Percentiles rank a stretch among this genome's conserved stretches.
phyloP scores from a whole-genome alignment of 1,140 invertebrate species.

The Ceratina calcarata region DNA sequence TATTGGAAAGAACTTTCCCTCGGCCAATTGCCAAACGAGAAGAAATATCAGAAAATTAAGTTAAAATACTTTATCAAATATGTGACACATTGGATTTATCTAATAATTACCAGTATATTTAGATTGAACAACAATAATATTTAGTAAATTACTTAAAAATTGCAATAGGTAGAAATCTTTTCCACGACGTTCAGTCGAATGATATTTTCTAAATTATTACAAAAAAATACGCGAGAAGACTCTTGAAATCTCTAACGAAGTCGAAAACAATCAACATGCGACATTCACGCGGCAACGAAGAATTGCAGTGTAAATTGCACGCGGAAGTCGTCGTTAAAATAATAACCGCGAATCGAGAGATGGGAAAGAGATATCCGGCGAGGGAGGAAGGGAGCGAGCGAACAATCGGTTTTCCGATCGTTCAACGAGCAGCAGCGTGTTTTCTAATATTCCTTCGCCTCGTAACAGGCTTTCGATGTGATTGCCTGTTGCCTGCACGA shows the following conservation, averaged over 20 bases:
- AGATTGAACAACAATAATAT: no score
- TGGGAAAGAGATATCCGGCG: background rate
- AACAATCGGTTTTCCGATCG: conserved; percentile 42
- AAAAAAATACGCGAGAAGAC: no score
- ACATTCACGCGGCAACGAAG: background rate
- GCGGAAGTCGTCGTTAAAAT: conserved; percentile 29
- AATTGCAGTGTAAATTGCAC: conserved; percentile 7
- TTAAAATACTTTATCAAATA: no score
- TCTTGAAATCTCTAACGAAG: background rate
- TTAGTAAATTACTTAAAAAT: no score
- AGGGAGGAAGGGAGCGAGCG: background rate
- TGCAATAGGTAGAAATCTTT: no score
- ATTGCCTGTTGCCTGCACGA: conserved; percentile 31
- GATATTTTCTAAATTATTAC: no score
- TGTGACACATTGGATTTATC: no score
- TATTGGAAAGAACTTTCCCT: background rate
- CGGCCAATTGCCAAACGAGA: background rate
- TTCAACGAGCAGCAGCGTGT: conserved; percentile 5
- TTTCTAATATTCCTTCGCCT: conserved; percentile 46
- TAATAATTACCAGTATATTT: no score
- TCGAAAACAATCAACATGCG: background rate
- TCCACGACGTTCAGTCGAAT: no score
- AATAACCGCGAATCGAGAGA: conserved; percentile 12
- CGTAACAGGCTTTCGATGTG: conserved; percentile 39
- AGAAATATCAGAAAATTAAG: background rate